Percentiles rank a stretch among this genome's conserved stretches.
These are phyloP conservation scores for Reinhardtius hippoglossoides DNA, from an alignment of 2,113 vertebrate genomes.

Conservation along the genomic window DNA sequence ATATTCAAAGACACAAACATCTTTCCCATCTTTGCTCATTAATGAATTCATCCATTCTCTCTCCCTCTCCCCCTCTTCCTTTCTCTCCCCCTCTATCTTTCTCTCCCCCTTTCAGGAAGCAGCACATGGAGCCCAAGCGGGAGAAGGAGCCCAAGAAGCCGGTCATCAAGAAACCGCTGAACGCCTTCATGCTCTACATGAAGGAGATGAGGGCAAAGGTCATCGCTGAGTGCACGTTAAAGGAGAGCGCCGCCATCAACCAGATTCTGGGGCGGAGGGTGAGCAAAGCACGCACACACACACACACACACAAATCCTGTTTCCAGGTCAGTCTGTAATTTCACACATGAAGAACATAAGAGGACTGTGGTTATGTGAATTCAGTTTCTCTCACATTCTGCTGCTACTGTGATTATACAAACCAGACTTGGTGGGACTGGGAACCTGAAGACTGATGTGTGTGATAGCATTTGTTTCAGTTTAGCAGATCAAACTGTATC, in stretches of 20 bases:
- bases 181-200: conserved; percentile 99
- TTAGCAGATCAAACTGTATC: neutral
- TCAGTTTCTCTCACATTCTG: neutral
- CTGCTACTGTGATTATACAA: neutral
- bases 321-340: conserved; percentile 52
- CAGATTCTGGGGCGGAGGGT: conserved; percentile 98
- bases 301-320: conserved; percentile 23
- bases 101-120: conserved; percentile 84
- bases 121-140: conserved; percentile 90
- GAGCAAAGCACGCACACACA: conserved; percentile 62
- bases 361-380: conserved; percentile 25
- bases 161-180: conserved; percentile 98
- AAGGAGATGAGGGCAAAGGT: conserved; percentile 99
- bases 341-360: conserved; percentile 59
- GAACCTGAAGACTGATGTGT: neutral
- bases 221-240: conserved; percentile 98
- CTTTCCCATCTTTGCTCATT: neutral
- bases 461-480: neutral
- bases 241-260: conserved; percentile 98
- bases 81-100: neutral
- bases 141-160: conserved; percentile 99
- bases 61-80: neutral
- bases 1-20: neutral
- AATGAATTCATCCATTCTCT: neutral
- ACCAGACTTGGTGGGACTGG: neutral